phyloP scores from a whole-genome alignment of 30 jellyfish, hydroid and myxozoan species.

The Hydractinia echinata region DNA sequence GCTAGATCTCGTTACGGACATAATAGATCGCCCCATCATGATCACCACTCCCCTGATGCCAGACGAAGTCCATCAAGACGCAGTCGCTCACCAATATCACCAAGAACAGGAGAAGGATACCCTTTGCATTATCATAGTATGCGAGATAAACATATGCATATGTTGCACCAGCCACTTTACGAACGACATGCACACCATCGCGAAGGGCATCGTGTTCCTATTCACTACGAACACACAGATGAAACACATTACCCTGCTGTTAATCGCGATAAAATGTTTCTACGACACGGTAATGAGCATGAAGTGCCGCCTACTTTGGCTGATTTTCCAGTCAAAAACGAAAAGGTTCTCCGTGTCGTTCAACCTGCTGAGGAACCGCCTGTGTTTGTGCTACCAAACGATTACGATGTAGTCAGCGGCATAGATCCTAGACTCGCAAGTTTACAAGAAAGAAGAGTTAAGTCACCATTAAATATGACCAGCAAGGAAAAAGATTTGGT shows the following conservation, averaged over 20 bases:
- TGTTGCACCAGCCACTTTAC: neutral
- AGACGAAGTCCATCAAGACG: slow-evolving; percentile 13
- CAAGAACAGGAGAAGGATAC: neutral
- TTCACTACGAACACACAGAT: neutral
- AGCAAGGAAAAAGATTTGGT: neutral
- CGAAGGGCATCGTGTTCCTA: neutral
- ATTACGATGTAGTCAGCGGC: slow-evolving; percentile 66
- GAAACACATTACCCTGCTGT: neutral
- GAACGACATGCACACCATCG: neutral
- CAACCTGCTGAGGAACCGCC: slow-evolving; percentile 85
- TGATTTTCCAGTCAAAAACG: neutral
- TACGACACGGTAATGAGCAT: neutral
- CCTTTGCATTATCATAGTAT: slow-evolving; percentile 4
- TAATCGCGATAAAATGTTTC: neutral
- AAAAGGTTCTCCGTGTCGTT: neutral
- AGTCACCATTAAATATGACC: neutral
- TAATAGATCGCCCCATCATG: neutral
- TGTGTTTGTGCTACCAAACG: slow-evolving; percentile 93
- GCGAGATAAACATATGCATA: neutral
- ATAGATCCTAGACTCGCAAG: slow-evolving; percentile 15
- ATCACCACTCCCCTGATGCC: neutral
- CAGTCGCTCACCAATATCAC: slow-evolving; percentile 23
- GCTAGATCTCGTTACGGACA: neutral
- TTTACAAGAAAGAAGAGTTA: slow-evolving; percentile 13
- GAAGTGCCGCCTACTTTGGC: neutral